Conservation (phyloP, 1,140 invertebrate species). For the Meloidogyne floridensis region DNA sequence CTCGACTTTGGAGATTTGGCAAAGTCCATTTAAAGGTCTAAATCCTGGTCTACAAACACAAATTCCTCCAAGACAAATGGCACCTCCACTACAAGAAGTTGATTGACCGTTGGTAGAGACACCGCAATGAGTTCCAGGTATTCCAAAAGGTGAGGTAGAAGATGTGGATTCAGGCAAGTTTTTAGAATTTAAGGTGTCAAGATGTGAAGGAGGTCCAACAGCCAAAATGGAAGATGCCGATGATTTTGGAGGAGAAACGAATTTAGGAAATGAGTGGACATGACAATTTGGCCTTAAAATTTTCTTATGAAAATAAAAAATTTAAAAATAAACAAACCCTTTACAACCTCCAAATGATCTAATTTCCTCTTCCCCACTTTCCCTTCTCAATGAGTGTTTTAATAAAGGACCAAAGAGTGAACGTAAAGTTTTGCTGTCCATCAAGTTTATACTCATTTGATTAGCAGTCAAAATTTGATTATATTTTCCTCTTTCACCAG, state of each 20-base stretch:
- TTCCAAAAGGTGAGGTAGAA: slow-evolving; percentile 12
- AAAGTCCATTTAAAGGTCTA: slow-evolving; percentile 43
- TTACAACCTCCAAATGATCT: background rate
- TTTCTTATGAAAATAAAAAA: background rate
- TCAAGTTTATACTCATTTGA: slow-evolving; percentile 50
- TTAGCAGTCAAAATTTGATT: slow-evolving; percentile 55
- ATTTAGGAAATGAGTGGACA: too few species aligned
- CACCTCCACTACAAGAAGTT: slow-evolving; percentile 28
- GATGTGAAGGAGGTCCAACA: background rate
- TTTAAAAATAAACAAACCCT: background rate
- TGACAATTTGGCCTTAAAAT: background rate
- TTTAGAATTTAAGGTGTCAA: background rate
- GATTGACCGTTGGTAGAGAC: slow-evolving; percentile 7
- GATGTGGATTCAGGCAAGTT: background rate
- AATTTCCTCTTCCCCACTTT: background rate
- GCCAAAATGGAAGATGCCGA: background rate
- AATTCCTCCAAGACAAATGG: slow-evolving; percentile 41
- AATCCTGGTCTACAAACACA: slow-evolving; percentile 57
- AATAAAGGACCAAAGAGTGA: background rate
- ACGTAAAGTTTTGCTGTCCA: slow-evolving; percentile 45
- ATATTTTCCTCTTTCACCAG: slow-evolving; percentile 40
- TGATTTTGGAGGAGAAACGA: background rate
- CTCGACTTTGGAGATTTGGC: slow-evolving; percentile 47
- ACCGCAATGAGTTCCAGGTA: slow-evolving; percentile 36
- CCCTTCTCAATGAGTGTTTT: background rate